Conservation (phyloP, 2,888 invertebrate species). For the Ditula angustiorana region DNA sequence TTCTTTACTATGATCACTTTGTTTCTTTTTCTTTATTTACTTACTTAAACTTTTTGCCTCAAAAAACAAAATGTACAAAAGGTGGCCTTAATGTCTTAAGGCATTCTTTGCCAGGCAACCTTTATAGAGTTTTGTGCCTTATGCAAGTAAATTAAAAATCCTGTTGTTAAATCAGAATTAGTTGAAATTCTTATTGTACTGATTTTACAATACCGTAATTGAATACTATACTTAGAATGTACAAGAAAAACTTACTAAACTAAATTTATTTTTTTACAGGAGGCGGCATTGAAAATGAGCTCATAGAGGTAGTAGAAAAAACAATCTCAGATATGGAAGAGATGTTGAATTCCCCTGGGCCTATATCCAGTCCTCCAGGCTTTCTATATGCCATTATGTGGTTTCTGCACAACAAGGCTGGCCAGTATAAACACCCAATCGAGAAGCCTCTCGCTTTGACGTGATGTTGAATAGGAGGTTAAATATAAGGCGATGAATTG, state of each 20-base stretch:
- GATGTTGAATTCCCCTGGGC: conserved; percentile 82
- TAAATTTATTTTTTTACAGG: conserved; percentile 72
- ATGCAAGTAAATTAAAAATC: no score
- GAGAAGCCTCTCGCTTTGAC: background rate
- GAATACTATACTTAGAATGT: background rate
- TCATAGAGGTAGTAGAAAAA: conserved; percentile 96
- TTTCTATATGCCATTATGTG: conserved; percentile 92
- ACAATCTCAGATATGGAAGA: conserved; percentile 88
- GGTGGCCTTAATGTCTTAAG: no score
- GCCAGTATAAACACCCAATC: conserved; percentile 49
- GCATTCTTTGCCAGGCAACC: no score
- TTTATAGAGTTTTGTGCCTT: no score
- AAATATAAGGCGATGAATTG: background rate
- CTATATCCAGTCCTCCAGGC: conserved; percentile 90
- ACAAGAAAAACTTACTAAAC: no score
- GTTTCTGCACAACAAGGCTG: conserved; percentile 89
- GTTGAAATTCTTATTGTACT: no score
- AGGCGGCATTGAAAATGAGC: conserved; percentile 94
- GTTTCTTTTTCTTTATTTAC: no score
- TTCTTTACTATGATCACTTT: no score
- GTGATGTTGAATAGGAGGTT: no score
- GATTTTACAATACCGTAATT: background rate
- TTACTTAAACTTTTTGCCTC: no score
- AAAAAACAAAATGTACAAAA: no score
- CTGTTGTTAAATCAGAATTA: no score